A percentile compares a stretch with the other conserved stretches of the same genome.
phyloP scores from a whole-genome alignment of 2,888 invertebrate species.

The Bellardia bayeri region DNA sequence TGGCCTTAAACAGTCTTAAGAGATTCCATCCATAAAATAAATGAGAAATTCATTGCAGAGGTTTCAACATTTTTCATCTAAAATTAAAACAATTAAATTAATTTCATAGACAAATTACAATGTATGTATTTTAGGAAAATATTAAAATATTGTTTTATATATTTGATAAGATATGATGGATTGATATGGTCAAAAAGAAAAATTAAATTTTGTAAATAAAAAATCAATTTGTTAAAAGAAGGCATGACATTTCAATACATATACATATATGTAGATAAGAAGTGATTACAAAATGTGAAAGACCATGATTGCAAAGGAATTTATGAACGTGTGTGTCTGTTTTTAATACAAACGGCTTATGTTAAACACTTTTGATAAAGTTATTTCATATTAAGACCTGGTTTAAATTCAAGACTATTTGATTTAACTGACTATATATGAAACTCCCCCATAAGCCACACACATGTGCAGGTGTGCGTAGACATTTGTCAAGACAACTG shows the following conservation, averaged over 20 bases:
- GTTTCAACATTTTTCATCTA: slow-evolving; percentile 58
- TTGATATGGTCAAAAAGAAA: background rate
- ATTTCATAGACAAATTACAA: slow-evolving; percentile 1
- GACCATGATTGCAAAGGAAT: background rate
- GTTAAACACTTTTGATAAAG: background rate
- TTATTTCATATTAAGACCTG: background rate
- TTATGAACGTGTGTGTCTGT: background rate
- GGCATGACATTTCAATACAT: slow-evolving; percentile 10
- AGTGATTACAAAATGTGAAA: slow-evolving; percentile 12
- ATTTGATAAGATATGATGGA: slow-evolving; percentile 16
- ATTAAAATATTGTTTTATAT: background rate
- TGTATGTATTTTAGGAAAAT: slow-evolving; percentile 3
- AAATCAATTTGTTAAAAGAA: background rate
- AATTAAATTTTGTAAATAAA: background rate
- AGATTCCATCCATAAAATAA: slow-evolving; percentile 58
- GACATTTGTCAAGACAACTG: too few species aligned
- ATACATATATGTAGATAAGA: slow-evolving; percentile 1
- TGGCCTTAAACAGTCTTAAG: slow-evolving; percentile 51
- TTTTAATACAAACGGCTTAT: background rate
- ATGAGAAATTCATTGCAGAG: background rate
- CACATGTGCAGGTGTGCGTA: background rate
- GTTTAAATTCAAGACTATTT: background rate
- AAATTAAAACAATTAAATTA: slow-evolving; percentile 29
- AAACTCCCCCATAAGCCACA: background rate
- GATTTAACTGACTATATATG: background rate